Percentiles rank a stretch among this genome's conserved stretches.
phyloP scores from a whole-genome alignment of 2,113 vertebrate genomes.

The Geococcyx californianus region DNA sequence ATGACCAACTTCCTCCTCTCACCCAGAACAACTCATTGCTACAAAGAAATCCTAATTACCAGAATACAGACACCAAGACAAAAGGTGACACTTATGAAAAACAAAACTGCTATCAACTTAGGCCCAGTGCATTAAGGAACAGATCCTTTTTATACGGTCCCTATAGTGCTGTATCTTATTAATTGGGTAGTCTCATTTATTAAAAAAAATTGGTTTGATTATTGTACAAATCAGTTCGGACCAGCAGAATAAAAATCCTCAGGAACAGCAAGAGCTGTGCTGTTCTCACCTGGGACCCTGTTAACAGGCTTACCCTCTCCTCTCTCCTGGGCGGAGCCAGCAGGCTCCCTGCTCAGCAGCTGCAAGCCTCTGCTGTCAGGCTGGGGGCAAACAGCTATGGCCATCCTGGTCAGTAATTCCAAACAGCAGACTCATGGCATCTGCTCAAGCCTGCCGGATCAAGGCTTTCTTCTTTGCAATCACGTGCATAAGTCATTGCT shows the following conservation, averaged over 20 bases:
- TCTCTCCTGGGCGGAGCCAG: background rate
- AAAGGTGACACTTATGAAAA: background rate
- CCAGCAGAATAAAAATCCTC: background rate
- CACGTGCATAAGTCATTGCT: background rate
- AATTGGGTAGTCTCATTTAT: background rate
- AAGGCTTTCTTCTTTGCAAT: background rate
- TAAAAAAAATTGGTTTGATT: background rate
- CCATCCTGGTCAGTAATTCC: background rate
- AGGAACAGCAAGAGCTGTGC: background rate
- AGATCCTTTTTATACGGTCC: background rate
- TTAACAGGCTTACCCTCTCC: background rate
- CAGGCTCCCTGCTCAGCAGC: background rate
- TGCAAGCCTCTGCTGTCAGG: fast-evolving
- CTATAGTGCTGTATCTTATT: background rate
- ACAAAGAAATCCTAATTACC: background rate
- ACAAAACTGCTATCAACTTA: background rate
- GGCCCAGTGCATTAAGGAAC: background rate
- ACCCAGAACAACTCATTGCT: background rate
- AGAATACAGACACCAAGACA: background rate
- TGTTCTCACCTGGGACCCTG: background rate
- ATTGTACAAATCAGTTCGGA: background rate
- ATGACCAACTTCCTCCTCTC: background rate
- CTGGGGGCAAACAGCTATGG: background rate
- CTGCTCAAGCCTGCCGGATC: background rate
- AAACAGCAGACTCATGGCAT: background rate